Percentiles rank a stretch among this genome's conserved stretches.
These are phyloP conservation scores for Procavia capensis DNA, from an alignment of 2,113 vertebrate species.

Conservation along the genomic window DNA sequence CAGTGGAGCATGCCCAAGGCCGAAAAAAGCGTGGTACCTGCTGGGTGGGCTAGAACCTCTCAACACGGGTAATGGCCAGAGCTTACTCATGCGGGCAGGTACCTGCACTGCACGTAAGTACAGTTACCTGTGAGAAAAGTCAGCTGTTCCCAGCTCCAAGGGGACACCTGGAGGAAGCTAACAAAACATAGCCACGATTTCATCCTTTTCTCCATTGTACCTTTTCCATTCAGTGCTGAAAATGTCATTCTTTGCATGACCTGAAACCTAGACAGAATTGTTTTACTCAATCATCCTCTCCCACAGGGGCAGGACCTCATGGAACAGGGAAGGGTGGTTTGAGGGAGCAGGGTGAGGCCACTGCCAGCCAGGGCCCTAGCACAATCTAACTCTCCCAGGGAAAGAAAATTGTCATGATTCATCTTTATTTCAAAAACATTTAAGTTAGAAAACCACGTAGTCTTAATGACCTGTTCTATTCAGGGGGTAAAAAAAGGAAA, in stretches of 20 bases:
- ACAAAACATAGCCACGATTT: neutral
- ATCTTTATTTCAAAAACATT: neutral
- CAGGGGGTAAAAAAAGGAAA: neutral
- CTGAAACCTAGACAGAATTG: neutral
- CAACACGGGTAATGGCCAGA: too few relatives aligned
- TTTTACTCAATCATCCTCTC: neutral
- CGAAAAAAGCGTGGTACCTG: neutral
- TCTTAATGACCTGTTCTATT: neutral
- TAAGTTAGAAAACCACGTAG: neutral
- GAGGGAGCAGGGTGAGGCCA: fast-evolving
- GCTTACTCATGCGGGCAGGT: neutral
- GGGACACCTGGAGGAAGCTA: fast-evolving
- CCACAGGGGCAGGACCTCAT: fast-evolving
- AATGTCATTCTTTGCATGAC: too few relatives aligned
- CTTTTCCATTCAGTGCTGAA: neutral
- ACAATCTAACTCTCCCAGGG: neutral
- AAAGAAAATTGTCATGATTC: neutral
- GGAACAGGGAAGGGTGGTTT: neutral
- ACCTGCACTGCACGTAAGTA: too few relatives aligned
- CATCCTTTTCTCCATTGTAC: fast-evolving
- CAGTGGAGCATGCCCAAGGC: neutral
- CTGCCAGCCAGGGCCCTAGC: neutral
- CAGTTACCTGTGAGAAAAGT: neutral
- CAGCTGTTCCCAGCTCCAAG: neutral
- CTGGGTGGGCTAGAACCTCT: neutral